phyloP scores from a whole-genome alignment of 2,888 invertebrate genomes.

The Sarcophaga rosellei region DNA sequence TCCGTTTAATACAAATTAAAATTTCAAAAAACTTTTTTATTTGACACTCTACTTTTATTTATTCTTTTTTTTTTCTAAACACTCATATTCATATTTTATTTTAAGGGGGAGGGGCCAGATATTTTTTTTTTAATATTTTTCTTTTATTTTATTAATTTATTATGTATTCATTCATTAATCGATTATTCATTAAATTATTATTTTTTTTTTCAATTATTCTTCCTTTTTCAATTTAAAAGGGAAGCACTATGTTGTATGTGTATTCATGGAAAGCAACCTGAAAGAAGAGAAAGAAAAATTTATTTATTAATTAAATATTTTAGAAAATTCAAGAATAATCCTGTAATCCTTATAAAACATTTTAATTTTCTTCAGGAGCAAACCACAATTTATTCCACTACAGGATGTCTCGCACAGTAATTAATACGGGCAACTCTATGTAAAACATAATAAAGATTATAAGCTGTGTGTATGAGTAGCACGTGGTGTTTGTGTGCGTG shows the following conservation, averaged over 20 bases:
- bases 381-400: too few relatives aligned
- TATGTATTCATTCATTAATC: conserved; percentile 3
- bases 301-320: too few relatives aligned
- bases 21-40: conserved; percentile 22
- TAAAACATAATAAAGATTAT: too few relatives aligned
- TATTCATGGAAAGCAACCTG: too few relatives aligned
- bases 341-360: too few relatives aligned
- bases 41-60: conserved; percentile 18
- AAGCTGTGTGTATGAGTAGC: too few relatives aligned
- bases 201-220: conserved; percentile 4
- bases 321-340: too few relatives aligned
- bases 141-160: conserved; percentile 5
- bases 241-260: not conserved
- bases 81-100: not conserved
- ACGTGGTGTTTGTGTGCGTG: too few relatives aligned
- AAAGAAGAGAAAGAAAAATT: too few relatives aligned
- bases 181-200: not conserved
- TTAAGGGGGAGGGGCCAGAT: conserved; percentile 20
- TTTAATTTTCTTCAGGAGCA: too few relatives aligned
- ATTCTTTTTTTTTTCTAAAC: not conserved
- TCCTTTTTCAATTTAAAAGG: not conserved
- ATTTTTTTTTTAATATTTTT: not conserved
- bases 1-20: not conserved
- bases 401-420: too few relatives aligned
- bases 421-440: too few relatives aligned